Base-by-base conservation (phyloP, 1,140 invertebrate species). In the Daktulosphaira vitifoliae region DNA sequence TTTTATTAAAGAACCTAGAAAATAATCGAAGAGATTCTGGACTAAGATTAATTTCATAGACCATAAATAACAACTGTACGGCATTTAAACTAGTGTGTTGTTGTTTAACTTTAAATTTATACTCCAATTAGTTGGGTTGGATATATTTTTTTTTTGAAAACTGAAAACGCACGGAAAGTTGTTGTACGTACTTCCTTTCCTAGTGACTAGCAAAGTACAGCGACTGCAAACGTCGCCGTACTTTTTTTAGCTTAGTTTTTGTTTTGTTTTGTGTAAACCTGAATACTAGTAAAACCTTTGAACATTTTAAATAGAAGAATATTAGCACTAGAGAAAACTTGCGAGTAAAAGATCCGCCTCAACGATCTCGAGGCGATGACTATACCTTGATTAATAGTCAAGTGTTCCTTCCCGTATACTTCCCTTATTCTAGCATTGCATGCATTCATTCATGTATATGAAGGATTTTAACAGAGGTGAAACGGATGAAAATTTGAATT, bases 381-480 rank as follows among this genome's bases (percentile, higher is more conserved):
- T 59, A 59, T 59, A 59, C 23, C 38, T 59, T 59, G 54, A 59
- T 59, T 59, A 59, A 59, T 59, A 59, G 54, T n/a, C 23, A 38
- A 59, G 54, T 59, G 39, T 59, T 59, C 54, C 54, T 59, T 59
- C 54, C 54, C 54, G 39, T 44, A 5, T 22, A 38, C 42, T 59
- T 59, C 16, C 38, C 16, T 42, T 33, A 33, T 33, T 42, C 54
- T 26, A 26, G 22, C 9, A 39, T 54, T 39, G 22, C 20, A 39
- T 15, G 37, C 20, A 25, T 39, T 16, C 11, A 25, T 39, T 18
- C 11, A 26, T 23, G 39, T 59, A 18, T 44, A 59, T 26, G 29
- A 33, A 11, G 29, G 53, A 3, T 11, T 1, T 15, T 23, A n/a
- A 4, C 33, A 44, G 38, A n/a, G 5, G 20, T 11, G 46, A 20